phyloP scores from a whole-genome alignment of 2,888 invertebrate genomes.

The Beris morrisii region DNA sequence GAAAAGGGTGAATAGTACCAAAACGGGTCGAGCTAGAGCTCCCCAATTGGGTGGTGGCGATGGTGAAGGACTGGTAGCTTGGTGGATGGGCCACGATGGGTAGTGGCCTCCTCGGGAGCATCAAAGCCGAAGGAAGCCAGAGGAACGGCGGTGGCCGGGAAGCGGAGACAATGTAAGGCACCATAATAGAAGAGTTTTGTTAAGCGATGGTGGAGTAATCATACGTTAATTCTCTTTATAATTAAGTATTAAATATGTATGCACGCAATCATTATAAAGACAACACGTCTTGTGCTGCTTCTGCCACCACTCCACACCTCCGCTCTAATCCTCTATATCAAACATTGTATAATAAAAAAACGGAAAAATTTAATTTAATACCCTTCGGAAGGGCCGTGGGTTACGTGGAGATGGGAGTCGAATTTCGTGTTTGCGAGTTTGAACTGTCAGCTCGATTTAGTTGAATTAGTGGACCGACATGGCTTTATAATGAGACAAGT shows the following conservation, averaged over 20 bases:
- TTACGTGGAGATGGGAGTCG: slow-evolving; percentile 7
- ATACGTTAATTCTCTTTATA: slow-evolving; percentile 41
- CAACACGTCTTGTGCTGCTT: slow-evolving; percentile 33
- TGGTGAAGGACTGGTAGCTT: slow-evolving; percentile 20
- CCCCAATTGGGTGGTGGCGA: slow-evolving; percentile 23
- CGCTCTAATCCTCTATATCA: slow-evolving; percentile 10
- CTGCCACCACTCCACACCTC: slow-evolving; percentile 1
- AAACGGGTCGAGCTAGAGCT: slow-evolving; percentile 27
- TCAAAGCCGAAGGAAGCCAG: neutral
- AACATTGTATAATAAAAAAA: slow-evolving; percentile 18
- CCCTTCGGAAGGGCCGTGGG: slow-evolving; percentile 21
- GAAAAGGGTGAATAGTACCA: slow-evolving; percentile 9
- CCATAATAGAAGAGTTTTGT: slow-evolving; percentile 37
- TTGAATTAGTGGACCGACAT: slow-evolving; percentile 11
- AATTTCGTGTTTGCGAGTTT: neutral
- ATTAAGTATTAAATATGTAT: slow-evolving; percentile 42
- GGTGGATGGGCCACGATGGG: slow-evolving; percentile 7
- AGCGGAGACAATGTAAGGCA: slow-evolving; percentile 37
- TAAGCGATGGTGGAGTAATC: slow-evolving; percentile 38
- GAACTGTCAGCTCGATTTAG: slow-evolving; percentile 9
- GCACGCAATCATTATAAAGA: slow-evolving; percentile 42
- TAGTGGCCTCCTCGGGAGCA: slow-evolving; percentile 11
- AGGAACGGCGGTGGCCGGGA: slow-evolving; percentile 18
- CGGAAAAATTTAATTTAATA: slow-evolving; percentile 33
- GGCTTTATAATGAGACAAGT: too few species aligned